phyloP scores from a whole-genome alignment of 2,888 invertebrate species.

The Frankliniella intonsa region DNA sequence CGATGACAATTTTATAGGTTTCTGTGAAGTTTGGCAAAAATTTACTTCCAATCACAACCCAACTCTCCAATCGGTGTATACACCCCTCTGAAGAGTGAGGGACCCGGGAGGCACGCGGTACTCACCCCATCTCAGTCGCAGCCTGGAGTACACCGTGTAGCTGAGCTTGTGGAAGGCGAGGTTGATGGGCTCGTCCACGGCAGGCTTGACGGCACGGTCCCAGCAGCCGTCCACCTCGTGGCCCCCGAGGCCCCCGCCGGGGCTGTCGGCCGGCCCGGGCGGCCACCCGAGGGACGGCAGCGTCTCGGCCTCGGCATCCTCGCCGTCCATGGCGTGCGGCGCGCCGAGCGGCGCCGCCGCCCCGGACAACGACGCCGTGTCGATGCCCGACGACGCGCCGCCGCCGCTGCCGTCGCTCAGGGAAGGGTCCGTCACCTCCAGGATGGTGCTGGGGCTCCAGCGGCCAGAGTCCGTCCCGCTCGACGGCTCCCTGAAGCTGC shows the following conservation, averaged over 20 bases:
- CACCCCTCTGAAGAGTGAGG: no score
- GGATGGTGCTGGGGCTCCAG: not conserved
- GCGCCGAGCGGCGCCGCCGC: not conserved
- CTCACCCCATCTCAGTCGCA: not conserved
- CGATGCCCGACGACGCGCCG: not conserved
- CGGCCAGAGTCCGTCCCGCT: not conserved
- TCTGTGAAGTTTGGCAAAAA: no score
- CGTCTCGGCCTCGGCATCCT: not conserved
- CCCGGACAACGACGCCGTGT: not conserved
- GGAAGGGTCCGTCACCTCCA: not conserved
- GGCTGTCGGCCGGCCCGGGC: not conserved
- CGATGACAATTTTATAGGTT: no score
- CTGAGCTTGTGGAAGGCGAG: conserved; percentile 5
- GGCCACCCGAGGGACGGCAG: not conserved
- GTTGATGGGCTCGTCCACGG: not conserved
- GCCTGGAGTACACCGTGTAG: not conserved
- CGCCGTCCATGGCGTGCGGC: not conserved
- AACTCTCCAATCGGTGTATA: no score
- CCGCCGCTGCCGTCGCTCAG: not conserved
- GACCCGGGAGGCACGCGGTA: no score
- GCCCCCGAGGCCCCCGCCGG: not conserved
- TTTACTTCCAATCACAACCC: no score
- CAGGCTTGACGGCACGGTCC: not conserved
- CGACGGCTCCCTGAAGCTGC: not conserved
- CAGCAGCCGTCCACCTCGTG: not conserved